Evolutionary conservation across 1,140 invertebrate genomes (phyloP).

Genomic region (Notospermus geniculatus): DNA sequence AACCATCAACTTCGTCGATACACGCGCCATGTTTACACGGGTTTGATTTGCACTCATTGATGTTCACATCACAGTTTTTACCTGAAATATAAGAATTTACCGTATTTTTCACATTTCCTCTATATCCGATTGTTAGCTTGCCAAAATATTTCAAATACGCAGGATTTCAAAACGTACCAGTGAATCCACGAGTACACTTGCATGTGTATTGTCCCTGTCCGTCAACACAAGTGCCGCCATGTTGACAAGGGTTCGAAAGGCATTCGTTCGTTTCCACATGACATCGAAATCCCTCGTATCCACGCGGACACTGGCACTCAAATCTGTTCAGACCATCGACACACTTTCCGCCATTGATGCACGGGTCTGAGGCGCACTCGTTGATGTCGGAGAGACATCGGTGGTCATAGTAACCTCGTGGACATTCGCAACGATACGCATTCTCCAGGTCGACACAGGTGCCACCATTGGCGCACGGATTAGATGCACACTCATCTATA

Average conservation of each 20-base stretch:
- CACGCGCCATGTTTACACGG: slow-evolving; percentile 91
- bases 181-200: slow-evolving; percentile 70
- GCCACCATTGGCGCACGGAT: slow-evolving; percentile 32
- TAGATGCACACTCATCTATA: slow-evolving; percentile 64
- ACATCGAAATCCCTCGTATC: slow-evolving; percentile 77
- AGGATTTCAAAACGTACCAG: slow-evolving; percentile 26
- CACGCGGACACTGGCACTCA: slow-evolving; percentile 70
- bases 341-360: slow-evolving; percentile 84
- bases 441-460: slow-evolving; percentile 35
- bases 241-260: slow-evolving; percentile 47
- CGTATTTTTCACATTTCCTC: no score
- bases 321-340: slow-evolving; percentile 62
- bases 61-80: slow-evolving; percentile 66
- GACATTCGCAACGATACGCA: slow-evolving; percentile 80
- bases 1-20: slow-evolving; percentile 63
- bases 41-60: slow-evolving; percentile 89
- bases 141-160: no score
- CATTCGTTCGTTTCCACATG: slow-evolving; percentile 65
- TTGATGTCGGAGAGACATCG: slow-evolving; percentile 73
- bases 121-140: no score
- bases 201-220: slow-evolving; percentile 41
- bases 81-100: no score
- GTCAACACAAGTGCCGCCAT: slow-evolving; percentile 46
- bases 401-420: slow-evolving; percentile 74
- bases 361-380: slow-evolving; percentile 88